Evolutionary conservation across 1,140 invertebrate genomes (phyloP).

Genomic region (Bombus confusus): DNA sequence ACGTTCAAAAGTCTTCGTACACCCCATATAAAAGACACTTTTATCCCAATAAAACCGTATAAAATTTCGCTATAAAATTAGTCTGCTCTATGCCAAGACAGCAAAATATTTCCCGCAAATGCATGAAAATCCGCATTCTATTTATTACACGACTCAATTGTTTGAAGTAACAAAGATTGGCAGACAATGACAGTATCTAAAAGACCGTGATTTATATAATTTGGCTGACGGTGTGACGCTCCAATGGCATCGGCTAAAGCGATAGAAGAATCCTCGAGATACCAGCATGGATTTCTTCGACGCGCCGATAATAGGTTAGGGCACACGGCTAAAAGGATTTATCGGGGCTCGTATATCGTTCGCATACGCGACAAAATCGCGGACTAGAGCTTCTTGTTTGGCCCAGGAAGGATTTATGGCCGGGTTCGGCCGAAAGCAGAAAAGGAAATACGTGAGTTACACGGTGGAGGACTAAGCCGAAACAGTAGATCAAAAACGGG

Average conservation of each 20-base stretch:
- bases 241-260: neutral
- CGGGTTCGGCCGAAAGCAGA: neutral
- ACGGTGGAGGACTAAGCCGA: neutral
- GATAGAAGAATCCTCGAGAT: neutral
- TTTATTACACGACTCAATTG: neutral
- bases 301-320: neutral
- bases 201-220: neutral
- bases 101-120: too few species aligned
- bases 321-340: constrained; percentile 3
- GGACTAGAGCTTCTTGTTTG: neutral
- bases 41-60: too few species aligned
- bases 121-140: neutral
- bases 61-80: too few species aligned
- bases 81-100: too few species aligned
- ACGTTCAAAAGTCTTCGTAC: too few species aligned
- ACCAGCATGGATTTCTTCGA: neutral
- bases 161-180: too few species aligned
- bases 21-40: too few species aligned
- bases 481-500: neutral
- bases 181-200: neutral
- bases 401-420: neutral
- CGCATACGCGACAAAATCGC: constrained; percentile 17
- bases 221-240: neutral
- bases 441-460: neutral
- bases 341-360: constrained; percentile 24